Evolutionary conservation across 2,113 vertebrate species (phyloP).

Genomic region (Crocuta crocuta): DNA sequence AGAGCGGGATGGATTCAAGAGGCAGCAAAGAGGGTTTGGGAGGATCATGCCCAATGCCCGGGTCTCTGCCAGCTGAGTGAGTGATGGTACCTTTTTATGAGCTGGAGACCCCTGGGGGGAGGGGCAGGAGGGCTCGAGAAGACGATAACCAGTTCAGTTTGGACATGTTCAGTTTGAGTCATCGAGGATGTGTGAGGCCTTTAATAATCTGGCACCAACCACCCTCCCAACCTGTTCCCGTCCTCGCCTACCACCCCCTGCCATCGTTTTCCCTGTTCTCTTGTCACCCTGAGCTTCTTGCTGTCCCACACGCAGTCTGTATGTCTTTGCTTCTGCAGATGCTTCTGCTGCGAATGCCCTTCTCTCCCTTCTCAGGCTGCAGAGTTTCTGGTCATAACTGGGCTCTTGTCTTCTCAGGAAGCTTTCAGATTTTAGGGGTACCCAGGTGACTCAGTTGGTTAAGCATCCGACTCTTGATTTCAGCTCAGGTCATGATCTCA

Average conservation of each 20-base stretch:
- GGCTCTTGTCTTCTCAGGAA: not conserved
- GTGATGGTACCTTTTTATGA: not conserved
- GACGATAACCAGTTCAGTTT: not conserved
- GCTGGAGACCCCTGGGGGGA: not conserved
- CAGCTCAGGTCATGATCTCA: too few relatives aligned
- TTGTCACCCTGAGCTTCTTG: not conserved
- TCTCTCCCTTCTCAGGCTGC: not conserved
- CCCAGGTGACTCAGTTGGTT: too few relatives aligned
- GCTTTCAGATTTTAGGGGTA: not conserved
- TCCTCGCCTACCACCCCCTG: not conserved
- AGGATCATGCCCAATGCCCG: not conserved
- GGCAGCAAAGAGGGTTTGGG: not conserved
- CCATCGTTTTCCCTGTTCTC: not conserved
- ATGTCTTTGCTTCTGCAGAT: not conserved
- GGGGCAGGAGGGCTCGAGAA: not conserved
- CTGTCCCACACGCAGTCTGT: not conserved
- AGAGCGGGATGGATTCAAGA: not conserved
- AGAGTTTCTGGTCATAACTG: not conserved
- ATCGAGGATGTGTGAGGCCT: not conserved
- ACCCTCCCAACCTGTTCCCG: not conserved
- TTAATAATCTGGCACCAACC: not conserved
- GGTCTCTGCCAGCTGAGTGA: not conserved
- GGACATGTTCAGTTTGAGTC: not conserved
- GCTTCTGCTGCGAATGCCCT: not conserved
- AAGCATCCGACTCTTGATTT: too few relatives aligned